These are phyloP conservation scores for Chaetura pelagica DNA, from an alignment of 2,113 vertebrate genomes.

Conservation along the genomic window DNA sequence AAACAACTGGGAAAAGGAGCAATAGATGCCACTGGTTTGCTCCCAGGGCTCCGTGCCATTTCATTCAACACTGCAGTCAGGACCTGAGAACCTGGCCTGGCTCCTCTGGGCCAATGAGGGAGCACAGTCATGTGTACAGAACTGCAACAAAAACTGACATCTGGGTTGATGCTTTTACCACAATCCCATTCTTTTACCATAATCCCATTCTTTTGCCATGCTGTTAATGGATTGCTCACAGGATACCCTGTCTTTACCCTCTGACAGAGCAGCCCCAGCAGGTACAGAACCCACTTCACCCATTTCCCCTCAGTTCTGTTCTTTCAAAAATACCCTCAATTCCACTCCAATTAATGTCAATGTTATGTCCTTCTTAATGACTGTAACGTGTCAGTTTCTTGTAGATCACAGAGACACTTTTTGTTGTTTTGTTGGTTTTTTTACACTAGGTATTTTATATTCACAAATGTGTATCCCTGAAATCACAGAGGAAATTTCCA, in stretches of 20 bases:
- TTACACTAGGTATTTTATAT: neutral
- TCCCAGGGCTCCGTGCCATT: accelerated
- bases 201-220: accelerated
- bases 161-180: neutral
- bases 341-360: neutral
- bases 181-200: accelerated
- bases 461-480: neutral
- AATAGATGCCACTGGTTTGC: accelerated
- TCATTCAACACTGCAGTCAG: accelerated
- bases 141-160: accelerated
- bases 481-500: slow-evolving; percentile 16
- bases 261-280: neutral
- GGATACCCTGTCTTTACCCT: neutral
- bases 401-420: neutral
- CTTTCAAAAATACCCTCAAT: neutral
- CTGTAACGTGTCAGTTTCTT: neutral
- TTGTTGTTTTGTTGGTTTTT: neutral
- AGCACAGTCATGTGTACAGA: no score
- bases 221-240: neutral
- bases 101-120: accelerated
- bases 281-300: neutral
- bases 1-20: accelerated
- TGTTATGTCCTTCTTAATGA: neutral
- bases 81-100: accelerated
- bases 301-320: neutral